Evolutionary conservation across 2,888 invertebrate species (phyloP).

Genomic region (Cephus runcator): DNA sequence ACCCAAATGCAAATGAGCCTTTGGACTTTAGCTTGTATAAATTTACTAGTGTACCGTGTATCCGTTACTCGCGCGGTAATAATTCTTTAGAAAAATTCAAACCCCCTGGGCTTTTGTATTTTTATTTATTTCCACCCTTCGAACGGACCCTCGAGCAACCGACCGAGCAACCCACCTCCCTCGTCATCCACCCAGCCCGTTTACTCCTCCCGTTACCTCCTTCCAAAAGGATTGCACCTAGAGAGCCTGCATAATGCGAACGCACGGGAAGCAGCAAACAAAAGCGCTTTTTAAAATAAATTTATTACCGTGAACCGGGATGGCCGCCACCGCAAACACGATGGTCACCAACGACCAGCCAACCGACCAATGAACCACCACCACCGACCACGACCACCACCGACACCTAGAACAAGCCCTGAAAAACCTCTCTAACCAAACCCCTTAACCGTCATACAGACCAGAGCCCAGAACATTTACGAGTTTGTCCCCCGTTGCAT

Average conservation of each 20-base stretch:
- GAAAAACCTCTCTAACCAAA: constrained; percentile 6
- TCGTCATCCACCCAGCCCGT: neutral
- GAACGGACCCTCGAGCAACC: neutral
- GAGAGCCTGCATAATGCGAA: constrained; percentile 24
- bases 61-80: neutral
- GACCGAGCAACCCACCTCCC: neutral
- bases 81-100: neutral
- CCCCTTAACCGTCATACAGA: constrained; percentile 9
- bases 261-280: constrained; percentile 30
- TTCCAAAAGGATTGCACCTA: neutral
- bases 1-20: neutral
- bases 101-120: neutral
- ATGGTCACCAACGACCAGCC: constrained; percentile 29
- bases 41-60: neutral
- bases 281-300: constrained; percentile 55
- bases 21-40: constrained; percentile 2
- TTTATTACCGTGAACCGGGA: constrained; percentile 45
- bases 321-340: constrained; percentile 37
- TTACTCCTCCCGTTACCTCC: neutral
- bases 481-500: constrained; percentile 35
- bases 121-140: neutral
- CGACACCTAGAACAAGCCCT: constrained; percentile 10
- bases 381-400: constrained; percentile 12
- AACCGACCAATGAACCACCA: neutral
- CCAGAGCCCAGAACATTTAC: constrained; percentile 37